Conservation (phyloP, 2,797 vertebrate genomes). For the Decapterus maruadsi region DNA sequence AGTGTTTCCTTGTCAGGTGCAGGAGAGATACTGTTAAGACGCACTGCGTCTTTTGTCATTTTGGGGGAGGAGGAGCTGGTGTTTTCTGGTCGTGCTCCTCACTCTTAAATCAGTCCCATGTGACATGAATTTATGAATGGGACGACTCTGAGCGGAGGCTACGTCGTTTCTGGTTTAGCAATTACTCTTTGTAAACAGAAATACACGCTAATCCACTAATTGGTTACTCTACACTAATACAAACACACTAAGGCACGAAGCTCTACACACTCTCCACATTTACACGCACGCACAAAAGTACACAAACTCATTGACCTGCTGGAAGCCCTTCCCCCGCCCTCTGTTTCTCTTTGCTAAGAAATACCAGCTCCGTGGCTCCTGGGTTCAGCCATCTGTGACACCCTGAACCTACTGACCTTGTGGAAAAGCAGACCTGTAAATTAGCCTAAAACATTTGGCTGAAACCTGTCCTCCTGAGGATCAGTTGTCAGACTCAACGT, state of each 20-base stretch:
- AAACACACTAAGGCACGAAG: constrained; percentile 30
- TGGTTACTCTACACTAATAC: constrained; percentile 7
- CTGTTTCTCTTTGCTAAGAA: constrained; percentile 56
- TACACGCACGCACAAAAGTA: constrained; percentile 46
- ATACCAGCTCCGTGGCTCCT: constrained; percentile 60
- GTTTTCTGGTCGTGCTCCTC: constrained; percentile 8
- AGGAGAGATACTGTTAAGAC: constrained; percentile 1
- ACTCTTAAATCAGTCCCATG: not conserved
- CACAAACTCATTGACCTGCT: constrained; percentile 73
- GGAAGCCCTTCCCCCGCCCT: constrained; percentile 54
- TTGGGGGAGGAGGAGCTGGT: not conserved
- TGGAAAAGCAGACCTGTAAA: constrained; percentile 53
- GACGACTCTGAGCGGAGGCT: constrained; percentile 15
- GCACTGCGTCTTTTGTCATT: constrained; percentile 12
- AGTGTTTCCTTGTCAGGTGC: constrained; percentile 50
- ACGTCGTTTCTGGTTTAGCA: not conserved
- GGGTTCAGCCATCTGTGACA: constrained; percentile 72
- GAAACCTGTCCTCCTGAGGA: constrained; percentile 42
- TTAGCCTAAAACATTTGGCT: constrained; percentile 63
- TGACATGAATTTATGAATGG: constrained; percentile 16
- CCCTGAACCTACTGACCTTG: constrained; percentile 72
- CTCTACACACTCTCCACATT: constrained; percentile 29
- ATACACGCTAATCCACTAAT: constrained; percentile 13
- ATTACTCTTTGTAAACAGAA: constrained; percentile 15
- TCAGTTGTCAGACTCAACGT: constrained; percentile 52